Conservation (phyloP, 2,113 vertebrate species). For the Pygoscelis antarcticus region DNA sequence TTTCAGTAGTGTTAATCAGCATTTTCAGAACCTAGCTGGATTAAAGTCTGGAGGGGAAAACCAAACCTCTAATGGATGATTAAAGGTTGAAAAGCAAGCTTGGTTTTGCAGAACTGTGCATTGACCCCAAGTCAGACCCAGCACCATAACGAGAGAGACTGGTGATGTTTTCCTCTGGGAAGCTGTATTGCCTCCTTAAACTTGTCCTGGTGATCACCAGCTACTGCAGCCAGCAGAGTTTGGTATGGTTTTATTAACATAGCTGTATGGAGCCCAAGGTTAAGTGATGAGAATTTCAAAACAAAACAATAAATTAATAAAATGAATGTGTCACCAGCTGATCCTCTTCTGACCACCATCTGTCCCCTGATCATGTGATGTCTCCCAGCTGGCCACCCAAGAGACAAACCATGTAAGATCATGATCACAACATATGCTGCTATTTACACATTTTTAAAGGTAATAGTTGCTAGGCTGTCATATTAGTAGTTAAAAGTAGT, state of each 20-base stretch:
- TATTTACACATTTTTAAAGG: conserved; percentile 66
- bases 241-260: background rate
- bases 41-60: background rate
- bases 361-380: conserved; percentile 66
- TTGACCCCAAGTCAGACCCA: background rate
- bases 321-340: conserved; percentile 62
- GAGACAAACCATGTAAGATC: conserved; percentile 58
- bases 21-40: background rate
- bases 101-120: background rate
- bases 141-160: accelerated
- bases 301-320: conserved; percentile 59
- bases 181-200: background rate
- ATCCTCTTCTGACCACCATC: conserved; percentile 70
- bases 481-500: conserved; percentile 30
- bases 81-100: background rate
- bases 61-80: background rate
- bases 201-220: background rate
- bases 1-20: background rate
- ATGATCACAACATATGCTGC: conserved; percentile 61
- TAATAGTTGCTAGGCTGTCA: conserved; percentile 56
- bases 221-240: background rate
- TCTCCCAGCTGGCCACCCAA: conserved; percentile 67
- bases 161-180: background rate
- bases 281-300: conserved; percentile 37
- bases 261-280: conserved; percentile 11